Conservation (phyloP, 2,888 invertebrate species). For the Aphidoletes aphidimyza region DNA sequence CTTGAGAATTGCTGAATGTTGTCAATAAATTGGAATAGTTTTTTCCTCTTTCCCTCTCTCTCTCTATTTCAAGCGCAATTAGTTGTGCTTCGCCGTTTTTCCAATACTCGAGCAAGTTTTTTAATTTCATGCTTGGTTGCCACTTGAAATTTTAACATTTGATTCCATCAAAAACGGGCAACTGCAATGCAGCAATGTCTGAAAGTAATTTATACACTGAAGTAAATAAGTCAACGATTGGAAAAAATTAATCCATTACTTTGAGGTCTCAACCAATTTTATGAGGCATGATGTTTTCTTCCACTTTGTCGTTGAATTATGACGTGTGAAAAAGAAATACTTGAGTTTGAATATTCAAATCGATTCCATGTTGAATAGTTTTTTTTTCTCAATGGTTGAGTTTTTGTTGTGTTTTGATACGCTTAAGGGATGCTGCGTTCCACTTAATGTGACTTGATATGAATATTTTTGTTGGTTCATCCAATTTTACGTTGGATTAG, state of each 20-base stretch:
- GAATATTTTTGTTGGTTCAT: not conserved
- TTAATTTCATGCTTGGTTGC: slow-evolving; percentile 36
- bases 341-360: not conserved
- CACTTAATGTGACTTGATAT: not conserved
- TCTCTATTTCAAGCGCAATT: not conserved
- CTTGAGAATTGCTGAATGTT: too few species aligned
- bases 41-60: not conserved
- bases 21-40: not conserved
- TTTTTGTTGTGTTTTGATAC: not conserved
- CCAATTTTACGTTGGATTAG: not conserved
- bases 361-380: slow-evolving; percentile 28
- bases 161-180: not conserved
- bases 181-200: not conserved
- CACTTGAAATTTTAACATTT: slow-evolving; percentile 30
- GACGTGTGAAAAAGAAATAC: slow-evolving; percentile 32
- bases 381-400: too few species aligned
- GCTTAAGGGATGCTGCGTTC: not conserved
- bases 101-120: not conserved
- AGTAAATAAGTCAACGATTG: slow-evolving; percentile 40
- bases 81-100: not conserved
- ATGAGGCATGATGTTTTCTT: not conserved
- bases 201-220: not conserved
- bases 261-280: not conserved
- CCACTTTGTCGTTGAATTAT: slow-evolving; percentile 10
- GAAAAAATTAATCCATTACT: slow-evolving; percentile 33